phyloP scores from a whole-genome alignment of 2,888 invertebrate genomes.

The Xestia c-nigrum region DNA sequence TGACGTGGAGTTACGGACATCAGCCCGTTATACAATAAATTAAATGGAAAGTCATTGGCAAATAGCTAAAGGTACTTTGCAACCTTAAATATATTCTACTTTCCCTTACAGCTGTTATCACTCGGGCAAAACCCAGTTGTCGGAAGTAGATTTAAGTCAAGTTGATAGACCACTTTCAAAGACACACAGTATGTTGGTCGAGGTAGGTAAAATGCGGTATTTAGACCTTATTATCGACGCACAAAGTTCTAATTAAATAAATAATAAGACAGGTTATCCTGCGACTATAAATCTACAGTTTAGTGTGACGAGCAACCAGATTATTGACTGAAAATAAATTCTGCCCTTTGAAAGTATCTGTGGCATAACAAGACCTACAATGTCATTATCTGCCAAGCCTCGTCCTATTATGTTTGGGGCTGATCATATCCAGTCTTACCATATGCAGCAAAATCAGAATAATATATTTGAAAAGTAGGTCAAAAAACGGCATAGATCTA shows the following conservation, averaged over 20 bases:
- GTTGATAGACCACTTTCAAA: slow-evolving; percentile 9
- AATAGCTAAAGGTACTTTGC: slow-evolving; percentile 1
- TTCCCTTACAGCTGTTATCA: slow-evolving; percentile 27
- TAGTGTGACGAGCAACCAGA: neutral
- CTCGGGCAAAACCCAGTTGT: neutral
- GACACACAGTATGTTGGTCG: neutral
- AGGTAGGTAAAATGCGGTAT: neutral
- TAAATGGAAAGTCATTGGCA: slow-evolving; percentile 38
- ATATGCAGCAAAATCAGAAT: too few species aligned
- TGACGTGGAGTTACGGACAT: too few species aligned
- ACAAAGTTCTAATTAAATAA: neutral
- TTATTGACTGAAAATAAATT: neutral
- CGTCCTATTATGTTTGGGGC: neutral
- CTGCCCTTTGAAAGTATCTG: neutral
- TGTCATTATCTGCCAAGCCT: neutral
- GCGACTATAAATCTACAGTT: neutral
- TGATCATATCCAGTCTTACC: neutral
- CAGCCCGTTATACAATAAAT: neutral
- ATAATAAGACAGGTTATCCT: neutral
- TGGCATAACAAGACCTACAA: neutral
- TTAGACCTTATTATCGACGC: neutral
- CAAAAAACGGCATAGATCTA: neutral
- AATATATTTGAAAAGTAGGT: neutral
- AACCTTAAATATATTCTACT: slow-evolving; percentile 9
- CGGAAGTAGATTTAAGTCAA: slow-evolving; percentile 3